phyloP scores from a whole-genome alignment of 2,888 invertebrate species.

The Caenorhabditis doughertyi region DNA sequence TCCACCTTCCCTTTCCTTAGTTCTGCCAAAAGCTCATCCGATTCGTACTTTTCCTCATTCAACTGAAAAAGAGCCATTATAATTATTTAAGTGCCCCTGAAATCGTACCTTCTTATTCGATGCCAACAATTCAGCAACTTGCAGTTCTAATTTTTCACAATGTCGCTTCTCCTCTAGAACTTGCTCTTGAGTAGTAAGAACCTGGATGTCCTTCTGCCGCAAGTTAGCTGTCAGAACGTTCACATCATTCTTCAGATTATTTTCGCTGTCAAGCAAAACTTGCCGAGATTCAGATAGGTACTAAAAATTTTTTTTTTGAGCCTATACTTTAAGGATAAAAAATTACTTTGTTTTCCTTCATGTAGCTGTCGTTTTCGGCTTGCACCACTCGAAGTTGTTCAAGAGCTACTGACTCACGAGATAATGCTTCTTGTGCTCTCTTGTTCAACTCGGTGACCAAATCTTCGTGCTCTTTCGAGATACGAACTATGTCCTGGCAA shows the following conservation, averaged over 20 bases:
- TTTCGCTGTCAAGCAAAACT: slow-evolving; percentile 42
- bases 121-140: neutral
- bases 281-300: slow-evolving; percentile 38
- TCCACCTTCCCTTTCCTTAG: slow-evolving; percentile 44
- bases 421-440: neutral
- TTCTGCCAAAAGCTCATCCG: slow-evolving; percentile 34
- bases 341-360: slow-evolving; percentile 1
- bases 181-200: neutral
- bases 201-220: slow-evolving; percentile 2
- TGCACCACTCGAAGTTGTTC: slow-evolving; percentile 3
- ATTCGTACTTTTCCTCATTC: slow-evolving; percentile 10
- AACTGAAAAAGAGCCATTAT: slow-evolving; percentile 15
- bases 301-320: neutral
- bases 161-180: neutral
- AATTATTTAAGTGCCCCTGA: neutral
- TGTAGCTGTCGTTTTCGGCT: slow-evolving; percentile 8
- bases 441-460: neutral
- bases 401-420: neutral
- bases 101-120: slow-evolving; percentile 7
- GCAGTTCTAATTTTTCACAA: neutral
- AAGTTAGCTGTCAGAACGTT: neutral
- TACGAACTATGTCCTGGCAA: slow-evolving; percentile 10
- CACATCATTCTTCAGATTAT: slow-evolving; percentile 11
- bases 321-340: neutral
- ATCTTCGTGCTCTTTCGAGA: neutral